phyloP scores from a whole-genome alignment of 2,888 invertebrate genomes.

The Caenorhabditis macrosperma region DNA sequence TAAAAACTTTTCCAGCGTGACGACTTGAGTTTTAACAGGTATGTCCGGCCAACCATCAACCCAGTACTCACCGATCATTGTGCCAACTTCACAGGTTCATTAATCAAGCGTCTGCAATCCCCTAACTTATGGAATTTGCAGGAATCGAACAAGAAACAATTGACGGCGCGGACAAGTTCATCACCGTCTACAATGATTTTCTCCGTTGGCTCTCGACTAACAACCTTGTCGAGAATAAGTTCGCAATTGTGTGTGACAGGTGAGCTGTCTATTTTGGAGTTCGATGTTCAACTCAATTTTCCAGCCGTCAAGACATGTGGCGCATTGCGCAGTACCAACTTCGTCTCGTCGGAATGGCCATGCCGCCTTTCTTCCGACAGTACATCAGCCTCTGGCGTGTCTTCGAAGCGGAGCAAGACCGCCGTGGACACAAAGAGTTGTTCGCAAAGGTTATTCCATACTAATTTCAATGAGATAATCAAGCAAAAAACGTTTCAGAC shows the following conservation, averaged over 20 bases:
- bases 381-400: slow-evolving; percentile 22
- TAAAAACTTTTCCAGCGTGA: slow-evolving; percentile 12
- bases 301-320: slow-evolving; percentile 46
- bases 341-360: neutral
- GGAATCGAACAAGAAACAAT: slow-evolving; percentile 30
- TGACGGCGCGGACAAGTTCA: slow-evolving; percentile 9
- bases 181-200: slow-evolving; percentile 12
- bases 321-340: slow-evolving; percentile 46
- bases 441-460: slow-evolving; percentile 1
- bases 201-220: neutral
- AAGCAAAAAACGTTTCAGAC: slow-evolving; percentile 24
- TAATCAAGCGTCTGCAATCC: neutral
- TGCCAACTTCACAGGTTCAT: slow-evolving; percentile 18
- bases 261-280: neutral
- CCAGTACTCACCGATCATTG: slow-evolving; percentile 14
- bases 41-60: slow-evolving; percentile 21
- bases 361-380: slow-evolving; percentile 41
- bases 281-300: neutral
- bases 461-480: too few relatives aligned
- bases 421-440: slow-evolving; percentile 1
- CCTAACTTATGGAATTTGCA: neutral
- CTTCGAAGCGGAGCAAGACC: slow-evolving; percentile 6
- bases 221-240: neutral
- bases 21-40: slow-evolving; percentile 18
- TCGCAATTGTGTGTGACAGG: slow-evolving; percentile 33